Base-by-base conservation (phyloP, 30 jellyfish, hydroid and myxozoan genomes). In the Turritopsis rubra region DNA sequence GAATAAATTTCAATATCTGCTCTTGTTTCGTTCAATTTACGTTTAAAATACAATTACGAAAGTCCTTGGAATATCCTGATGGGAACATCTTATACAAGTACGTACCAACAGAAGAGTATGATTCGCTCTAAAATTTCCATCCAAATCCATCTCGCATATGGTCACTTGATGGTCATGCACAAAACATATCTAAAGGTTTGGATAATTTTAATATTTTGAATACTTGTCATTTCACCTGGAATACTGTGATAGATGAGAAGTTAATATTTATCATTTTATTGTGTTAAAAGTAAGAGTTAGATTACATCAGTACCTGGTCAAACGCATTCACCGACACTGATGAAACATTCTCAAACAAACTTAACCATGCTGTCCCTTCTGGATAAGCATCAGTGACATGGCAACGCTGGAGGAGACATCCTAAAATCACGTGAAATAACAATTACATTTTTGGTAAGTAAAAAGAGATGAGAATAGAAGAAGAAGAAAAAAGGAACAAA, bases 311-410 rank as follows among this genome's bases (percentile, higher is more conserved):
- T 73, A 89, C 99, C 75, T 88, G 90, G 66, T 93, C 89, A 26
- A 52, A 73, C 30, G 29, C 74, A 16, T 91, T 95, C 21, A 89
- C 85, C 22, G 99, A 85, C 29, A 89, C 90, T 19, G 82, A 23
- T 1, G 94, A 53, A 30, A 93, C 88, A 20, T 95, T 92, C 0
- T 85, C 92, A 54, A 85, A 22, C 29, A 79, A 31, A 7, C 68
- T 73, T 9, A 78, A 25, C 99, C 99, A 93, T 18, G 66, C 86
- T 66, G 96, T 85, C n/a, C 99, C 99, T 60, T 93, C 97, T 18
- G 99, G 99, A 80, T 85, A 93, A 7, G 91, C 72, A 8, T 83
- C 90, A 21, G 92, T 79, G 8, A 87, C 96, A 24, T 86, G 71
- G 30, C 76, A 83, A 53, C 99, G 94, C 23, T 87, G 88, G 85